These are phyloP conservation scores for Pissodes strobi DNA, from an alignment of 1,140 invertebrate species.

Conservation along the genomic window DNA sequence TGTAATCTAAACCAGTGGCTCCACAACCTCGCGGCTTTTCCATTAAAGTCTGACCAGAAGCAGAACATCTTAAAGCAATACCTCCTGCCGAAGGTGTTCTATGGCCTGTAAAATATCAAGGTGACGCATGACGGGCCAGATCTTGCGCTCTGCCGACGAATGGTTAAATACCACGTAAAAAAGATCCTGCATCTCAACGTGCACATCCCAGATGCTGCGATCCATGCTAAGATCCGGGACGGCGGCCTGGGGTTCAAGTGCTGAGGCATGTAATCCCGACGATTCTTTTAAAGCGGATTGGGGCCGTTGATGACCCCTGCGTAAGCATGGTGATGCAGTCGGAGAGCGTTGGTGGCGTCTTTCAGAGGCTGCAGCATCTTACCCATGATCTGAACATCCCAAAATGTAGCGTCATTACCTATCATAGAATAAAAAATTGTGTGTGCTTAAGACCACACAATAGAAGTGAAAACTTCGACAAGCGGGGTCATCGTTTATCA, in stretches of 20 bases:
- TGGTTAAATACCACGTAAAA: conserved; percentile 27
- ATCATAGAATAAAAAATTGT: too few relatives aligned
- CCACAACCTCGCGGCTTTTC: conserved; percentile 28
- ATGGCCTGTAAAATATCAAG: conserved; percentile 33
- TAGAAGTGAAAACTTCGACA: too few relatives aligned
- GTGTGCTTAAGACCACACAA: too few relatives aligned
- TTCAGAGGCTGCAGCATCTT: too few relatives aligned
- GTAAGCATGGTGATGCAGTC: neutral
- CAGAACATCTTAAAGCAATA: conserved; percentile 12
- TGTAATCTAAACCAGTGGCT: conserved; percentile 29
- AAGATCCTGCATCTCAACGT: conserved; percentile 28
- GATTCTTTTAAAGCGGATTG: neutral
- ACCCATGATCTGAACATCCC: too few relatives aligned
- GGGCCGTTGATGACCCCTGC: neutral
- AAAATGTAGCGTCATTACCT: too few relatives aligned
- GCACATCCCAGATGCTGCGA: conserved; percentile 25
- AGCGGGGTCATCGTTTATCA: too few relatives aligned
- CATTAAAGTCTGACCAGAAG: conserved; percentile 51
- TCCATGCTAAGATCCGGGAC: conserved; percentile 35
- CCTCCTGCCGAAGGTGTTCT: conserved; percentile 30
- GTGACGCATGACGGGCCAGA: conserved; percentile 12
- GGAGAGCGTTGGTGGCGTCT: too few relatives aligned
- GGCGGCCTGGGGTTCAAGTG: conserved; percentile 42
- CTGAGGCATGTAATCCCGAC: conserved; percentile 10
- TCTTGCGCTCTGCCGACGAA: conserved; percentile 28